Conservation (phyloP, 2,888 invertebrate species). For the Orchestes rusci region DNA sequence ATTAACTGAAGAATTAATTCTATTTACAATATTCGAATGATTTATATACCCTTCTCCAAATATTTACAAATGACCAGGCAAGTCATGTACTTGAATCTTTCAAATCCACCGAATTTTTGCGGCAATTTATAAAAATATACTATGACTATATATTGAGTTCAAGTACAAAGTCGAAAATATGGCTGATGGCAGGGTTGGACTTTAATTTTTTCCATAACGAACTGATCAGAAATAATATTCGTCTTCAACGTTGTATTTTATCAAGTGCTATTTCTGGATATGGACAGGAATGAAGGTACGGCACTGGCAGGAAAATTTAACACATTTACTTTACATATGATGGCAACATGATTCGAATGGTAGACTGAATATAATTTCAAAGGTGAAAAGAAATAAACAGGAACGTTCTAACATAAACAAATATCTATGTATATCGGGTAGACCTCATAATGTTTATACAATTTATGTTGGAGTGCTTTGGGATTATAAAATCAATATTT, state of each 20-base stretch:
- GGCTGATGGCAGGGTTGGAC: too few species aligned
- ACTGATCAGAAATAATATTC: too few species aligned
- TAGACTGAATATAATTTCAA: slow-evolving; percentile 17
- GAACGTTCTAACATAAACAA: slow-evolving; percentile 15
- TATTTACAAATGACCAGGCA: slow-evolving; percentile 12
- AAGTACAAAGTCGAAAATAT: too few species aligned
- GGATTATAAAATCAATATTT: slow-evolving; percentile 14
- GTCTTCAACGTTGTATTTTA: too few species aligned
- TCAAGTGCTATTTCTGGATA: too few species aligned
- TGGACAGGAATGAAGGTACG: too few species aligned
- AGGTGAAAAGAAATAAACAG: slow-evolving; percentile 20
- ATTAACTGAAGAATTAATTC: slow-evolving; percentile 9
- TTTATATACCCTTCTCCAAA: slow-evolving; percentile 17
- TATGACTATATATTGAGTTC: too few species aligned
- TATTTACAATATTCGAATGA: slow-evolving; percentile 15
- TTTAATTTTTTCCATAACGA: too few species aligned
- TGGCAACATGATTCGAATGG: slow-evolving; percentile 10
- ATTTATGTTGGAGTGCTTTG: slow-evolving; percentile 12
- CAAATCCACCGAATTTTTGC: too few species aligned
- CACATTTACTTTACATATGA: slow-evolving; percentile 17
- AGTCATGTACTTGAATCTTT: slow-evolving; percentile 13
- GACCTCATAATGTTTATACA: slow-evolving; percentile 12
- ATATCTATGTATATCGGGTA: slow-evolving; percentile 19
- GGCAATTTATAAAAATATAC: too few species aligned
- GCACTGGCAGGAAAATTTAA: slow-evolving; percentile 7